Percentiles rank a stretch among this genome's conserved stretches.
phyloP scores from a whole-genome alignment of 2,888 invertebrate genomes.

The Anorthoa munda region DNA sequence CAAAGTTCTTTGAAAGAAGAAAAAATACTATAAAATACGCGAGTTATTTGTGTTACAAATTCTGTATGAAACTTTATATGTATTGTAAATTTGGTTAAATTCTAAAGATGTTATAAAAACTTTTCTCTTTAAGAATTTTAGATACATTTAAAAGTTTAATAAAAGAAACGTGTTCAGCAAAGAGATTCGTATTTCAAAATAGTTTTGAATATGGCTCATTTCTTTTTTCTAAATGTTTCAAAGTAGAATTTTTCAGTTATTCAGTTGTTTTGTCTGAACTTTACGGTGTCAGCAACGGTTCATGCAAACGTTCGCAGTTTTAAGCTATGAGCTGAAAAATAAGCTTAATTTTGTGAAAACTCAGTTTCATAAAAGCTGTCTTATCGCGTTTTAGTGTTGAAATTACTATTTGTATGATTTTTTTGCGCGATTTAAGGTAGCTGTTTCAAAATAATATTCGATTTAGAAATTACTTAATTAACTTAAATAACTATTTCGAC shows the following conservation, averaged over 20 bases:
- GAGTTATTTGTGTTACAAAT: conserved; percentile 38
- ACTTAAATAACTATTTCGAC: background rate
- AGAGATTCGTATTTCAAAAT: conserved; percentile 34
- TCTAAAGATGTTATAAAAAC: conserved; percentile 37
- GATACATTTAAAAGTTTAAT: conserved; percentile 10
- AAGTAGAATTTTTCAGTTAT: conserved; percentile 40
- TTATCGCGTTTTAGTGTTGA: conserved; percentile 40
- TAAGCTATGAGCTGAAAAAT: conserved; percentile 37
- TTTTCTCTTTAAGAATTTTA: conserved; percentile 38
- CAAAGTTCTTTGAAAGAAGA: conserved; percentile 46
- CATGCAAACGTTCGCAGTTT: conserved; percentile 30
- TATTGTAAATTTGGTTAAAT: conserved; percentile 35
- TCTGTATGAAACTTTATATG: conserved; percentile 44
- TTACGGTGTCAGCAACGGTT: conserved; percentile 18
- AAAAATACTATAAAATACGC: conserved; percentile 39
- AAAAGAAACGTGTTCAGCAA: conserved; percentile 28
- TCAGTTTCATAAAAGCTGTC: conserved; percentile 39
- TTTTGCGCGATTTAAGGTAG: conserved; percentile 25
- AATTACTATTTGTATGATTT: conserved; percentile 32
- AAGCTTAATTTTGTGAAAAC: conserved; percentile 41
- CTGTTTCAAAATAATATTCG: conserved; percentile 18
- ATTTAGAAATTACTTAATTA: background rate
- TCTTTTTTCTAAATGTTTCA: conserved; percentile 27
- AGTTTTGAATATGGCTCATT: conserved; percentile 37
- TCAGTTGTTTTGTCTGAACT: conserved; percentile 27